Evolutionary conservation across 2,113 vertebrate species (phyloP).

Genomic region (Hipposideros armiger): DNA sequence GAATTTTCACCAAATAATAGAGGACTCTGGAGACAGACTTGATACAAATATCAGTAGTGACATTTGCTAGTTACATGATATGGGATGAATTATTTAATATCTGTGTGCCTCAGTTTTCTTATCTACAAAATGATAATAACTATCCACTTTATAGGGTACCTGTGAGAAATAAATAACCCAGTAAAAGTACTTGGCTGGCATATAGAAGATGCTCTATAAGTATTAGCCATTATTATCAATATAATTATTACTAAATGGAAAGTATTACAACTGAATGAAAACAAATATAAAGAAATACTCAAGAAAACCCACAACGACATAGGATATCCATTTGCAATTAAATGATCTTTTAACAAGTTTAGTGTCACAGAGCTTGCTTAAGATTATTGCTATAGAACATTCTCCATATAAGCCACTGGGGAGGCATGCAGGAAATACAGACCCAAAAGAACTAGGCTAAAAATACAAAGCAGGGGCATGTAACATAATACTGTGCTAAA

Average conservation of each 20-base stretch:
- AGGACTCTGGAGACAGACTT: background rate
- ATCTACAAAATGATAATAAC: background rate
- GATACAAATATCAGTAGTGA: background rate
- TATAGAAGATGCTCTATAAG: background rate
- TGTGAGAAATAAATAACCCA: slow-evolving; percentile 9
- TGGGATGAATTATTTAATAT: background rate
- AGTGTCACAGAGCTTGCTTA: background rate
- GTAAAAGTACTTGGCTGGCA: background rate
- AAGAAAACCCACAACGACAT: background rate
- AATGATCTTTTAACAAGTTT: slow-evolving; percentile 37
- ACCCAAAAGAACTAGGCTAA: background rate
- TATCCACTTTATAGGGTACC: background rate
- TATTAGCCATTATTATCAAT: background rate
- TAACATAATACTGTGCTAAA: slow-evolving; percentile 16
- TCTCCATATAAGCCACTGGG: background rate
- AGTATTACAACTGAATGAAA: background rate
- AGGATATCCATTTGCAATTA: slow-evolving; percentile 24
- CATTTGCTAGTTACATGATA: background rate
- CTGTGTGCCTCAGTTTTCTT: background rate
- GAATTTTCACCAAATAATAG: background rate
- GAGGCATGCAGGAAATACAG: background rate
- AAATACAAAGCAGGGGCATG: background rate
- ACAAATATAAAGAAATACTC: background rate
- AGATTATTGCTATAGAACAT: background rate
- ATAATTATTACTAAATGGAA: slow-evolving; percentile 3